Base-by-base conservation (phyloP, 2,113 vertebrate genomes). In the Podocnemis expansa region DNA sequence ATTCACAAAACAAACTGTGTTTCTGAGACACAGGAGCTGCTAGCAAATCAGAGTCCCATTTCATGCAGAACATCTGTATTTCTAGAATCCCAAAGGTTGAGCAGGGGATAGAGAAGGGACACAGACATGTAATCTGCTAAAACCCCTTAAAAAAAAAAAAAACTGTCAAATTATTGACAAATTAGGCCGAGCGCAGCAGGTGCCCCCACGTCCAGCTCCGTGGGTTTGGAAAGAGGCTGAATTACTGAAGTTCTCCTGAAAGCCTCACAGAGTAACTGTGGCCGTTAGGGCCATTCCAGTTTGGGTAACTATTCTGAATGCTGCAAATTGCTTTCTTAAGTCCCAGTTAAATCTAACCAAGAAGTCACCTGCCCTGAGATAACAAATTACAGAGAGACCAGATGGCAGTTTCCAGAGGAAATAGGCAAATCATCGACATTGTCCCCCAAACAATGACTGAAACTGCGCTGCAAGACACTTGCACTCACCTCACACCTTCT, bases 1-100 rank as follows among this genome's bases (percentile, higher is more conserved):
- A 93, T 90, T 90, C 82, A 95, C 86, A 95, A 96, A 94, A 95
- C 73, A 63, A 96, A 89, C 82, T 6, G 12, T 67, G 63, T 22
- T 67, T 38, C n/a, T 8, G 8, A 67, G n/a, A 38, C 6, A 21
- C 34, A 21, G 70, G 73, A 43, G n/a, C 41, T 27, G 41, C 73
- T 89, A 67, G 84, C 63, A 94, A 89, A 91, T 51, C 63, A 95
- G 97, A 96, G 93, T 97, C 94, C 95, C 82, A 21, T 67, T 84
- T 78, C 67, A 75, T 88, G 93, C 27, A 41, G 49, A 93, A 89
- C 92, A 94, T 90, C 88, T 93, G 92, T 84, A 92, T 76, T 9
- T 95, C 88, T 58, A 82, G 67, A 91, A 87, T 92, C 45, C 47
- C 54, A 47, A 89, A 87, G 78, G 70, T 38, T 38, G 19, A 22